These are phyloP conservation scores for Ochropacha duplaris DNA, from an alignment of 2,888 invertebrate species.

Conservation along the genomic window DNA sequence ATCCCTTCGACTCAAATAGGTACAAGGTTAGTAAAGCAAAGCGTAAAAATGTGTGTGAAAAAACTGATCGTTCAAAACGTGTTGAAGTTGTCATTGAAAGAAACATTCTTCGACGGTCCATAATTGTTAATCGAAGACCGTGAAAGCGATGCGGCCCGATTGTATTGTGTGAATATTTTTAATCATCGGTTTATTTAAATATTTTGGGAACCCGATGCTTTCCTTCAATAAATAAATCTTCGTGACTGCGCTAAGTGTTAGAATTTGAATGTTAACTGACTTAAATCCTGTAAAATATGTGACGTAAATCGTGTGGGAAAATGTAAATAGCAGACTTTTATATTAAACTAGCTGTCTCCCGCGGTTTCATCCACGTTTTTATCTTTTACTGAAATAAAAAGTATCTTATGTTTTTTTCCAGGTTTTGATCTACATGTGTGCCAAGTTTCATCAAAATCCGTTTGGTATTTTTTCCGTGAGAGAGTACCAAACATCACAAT, in stretches of 20 bases:
- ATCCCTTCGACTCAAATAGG: neutral
- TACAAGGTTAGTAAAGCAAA: neutral
- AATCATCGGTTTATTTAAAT: neutral
- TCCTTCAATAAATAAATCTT: neutral
- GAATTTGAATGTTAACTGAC: no score
- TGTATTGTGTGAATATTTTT: constrained; percentile 11
- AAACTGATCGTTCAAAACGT: neutral
- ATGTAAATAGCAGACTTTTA: neutral
- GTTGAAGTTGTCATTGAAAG: constrained; percentile 12
- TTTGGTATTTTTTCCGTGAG: no score
- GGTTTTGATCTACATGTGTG: no score
- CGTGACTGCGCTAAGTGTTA: neutral
- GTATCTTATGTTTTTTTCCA: no score
- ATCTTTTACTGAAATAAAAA: no score
- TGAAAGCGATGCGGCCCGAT: constrained; percentile 16
- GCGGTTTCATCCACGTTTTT: no score
- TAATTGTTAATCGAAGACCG: constrained; percentile 17
- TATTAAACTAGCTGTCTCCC: no score
- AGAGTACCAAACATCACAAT: no score
- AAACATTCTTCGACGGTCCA: constrained; percentile 4
- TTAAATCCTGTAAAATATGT: no score
- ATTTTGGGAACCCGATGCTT: neutral
- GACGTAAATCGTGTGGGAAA: neutral
- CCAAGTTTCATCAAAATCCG: no score
- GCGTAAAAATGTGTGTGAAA: constrained; percentile 1